These are phyloP conservation scores for Azemiops feae DNA, from an alignment of 2,113 vertebrate genomes.

Conservation along the genomic window DNA sequence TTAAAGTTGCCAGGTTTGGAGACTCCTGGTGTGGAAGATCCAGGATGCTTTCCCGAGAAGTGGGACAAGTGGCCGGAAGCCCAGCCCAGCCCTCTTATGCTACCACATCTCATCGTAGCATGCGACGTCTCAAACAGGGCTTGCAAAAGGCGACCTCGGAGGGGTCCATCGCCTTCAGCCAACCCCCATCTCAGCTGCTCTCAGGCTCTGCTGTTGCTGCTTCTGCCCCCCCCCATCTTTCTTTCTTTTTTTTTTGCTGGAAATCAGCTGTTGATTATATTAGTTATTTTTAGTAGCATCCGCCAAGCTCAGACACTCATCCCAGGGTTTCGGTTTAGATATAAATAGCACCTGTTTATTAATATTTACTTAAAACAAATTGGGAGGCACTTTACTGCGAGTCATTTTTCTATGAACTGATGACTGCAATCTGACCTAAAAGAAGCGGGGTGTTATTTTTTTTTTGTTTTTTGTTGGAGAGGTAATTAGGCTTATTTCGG, in stretches of 20 bases:
- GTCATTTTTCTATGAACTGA: not conserved
- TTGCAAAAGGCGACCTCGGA: not conserved
- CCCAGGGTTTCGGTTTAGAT: not conserved
- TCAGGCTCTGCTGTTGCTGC: no score
- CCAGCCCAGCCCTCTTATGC: not conserved
- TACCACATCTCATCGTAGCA: not conserved
- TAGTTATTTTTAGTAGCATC: not conserved
- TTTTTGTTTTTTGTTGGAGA: not conserved
- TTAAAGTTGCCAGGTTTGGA: no score
- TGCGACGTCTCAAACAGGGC: not conserved
- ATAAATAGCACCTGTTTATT: constrained; percentile 8
- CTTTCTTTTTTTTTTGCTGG: not conserved
- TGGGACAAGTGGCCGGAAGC: not conserved
- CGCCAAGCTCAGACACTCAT: not conserved
- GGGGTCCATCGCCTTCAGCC: not conserved
- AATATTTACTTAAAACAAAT: constrained; percentile 9
- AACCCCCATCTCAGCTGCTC: not conserved
- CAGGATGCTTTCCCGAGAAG: not conserved
- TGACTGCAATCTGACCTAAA: not conserved
- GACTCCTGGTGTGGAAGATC: not conserved
- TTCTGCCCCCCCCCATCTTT: no score
- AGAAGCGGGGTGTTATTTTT: not conserved
- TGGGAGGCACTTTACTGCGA: not conserved
- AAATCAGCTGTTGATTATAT: not conserved
- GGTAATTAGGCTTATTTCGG: not conserved